Evolutionary conservation across 2,888 invertebrate species (phyloP), one percentile per base, ranked within the genome.

Genomic region (Chironomus tentans): DNA sequence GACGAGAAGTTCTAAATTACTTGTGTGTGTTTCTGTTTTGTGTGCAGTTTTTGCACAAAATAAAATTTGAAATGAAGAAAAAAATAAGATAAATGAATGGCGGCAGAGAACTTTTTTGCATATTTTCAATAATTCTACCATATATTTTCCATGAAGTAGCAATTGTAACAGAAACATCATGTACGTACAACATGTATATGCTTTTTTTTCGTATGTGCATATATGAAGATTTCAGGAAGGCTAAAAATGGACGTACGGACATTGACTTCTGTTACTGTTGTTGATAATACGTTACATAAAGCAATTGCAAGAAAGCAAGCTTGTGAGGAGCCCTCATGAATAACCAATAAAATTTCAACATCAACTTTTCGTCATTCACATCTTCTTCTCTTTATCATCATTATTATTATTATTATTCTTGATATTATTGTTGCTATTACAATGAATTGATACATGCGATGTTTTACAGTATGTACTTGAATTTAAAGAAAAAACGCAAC

Each of bases 1-100:
- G 65, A 65, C 65, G 24, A 65, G 65, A 24, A 65, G 65, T 65
- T 65, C 24, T 65, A 65, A 65, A 65, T 65, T 65, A 24, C 24
- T 13, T 65, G 21, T 24, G 65, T 65, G 65, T 65, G 65, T 65
- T 24, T 56, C 13, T 22, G 62, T 56, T 56, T 56, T 56, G 15
- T 38, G 38, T 38, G 38, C 47, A 46, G 47, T 70, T 70, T 50
- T 70, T 70, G 56, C 56, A 56, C 56, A 56, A 56, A 56, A 56
- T 38, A 38, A 38, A 38, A 38, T 38, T 38, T 38, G 38, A 38
- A 38, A 28, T 70, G 70, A 70, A 70, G 70, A 38, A 38, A 38
- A 38, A 38, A 38, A 38, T 18, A 18, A 56, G 56, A 56, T 56
- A 56, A 56, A 72, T 72, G 72, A 72, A 72, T 72, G 72, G 72